These are phyloP conservation scores for Chromobotia macracanthus DNA, from an alignment of 2,797 vertebrate genomes.

Conservation along the genomic window DNA sequence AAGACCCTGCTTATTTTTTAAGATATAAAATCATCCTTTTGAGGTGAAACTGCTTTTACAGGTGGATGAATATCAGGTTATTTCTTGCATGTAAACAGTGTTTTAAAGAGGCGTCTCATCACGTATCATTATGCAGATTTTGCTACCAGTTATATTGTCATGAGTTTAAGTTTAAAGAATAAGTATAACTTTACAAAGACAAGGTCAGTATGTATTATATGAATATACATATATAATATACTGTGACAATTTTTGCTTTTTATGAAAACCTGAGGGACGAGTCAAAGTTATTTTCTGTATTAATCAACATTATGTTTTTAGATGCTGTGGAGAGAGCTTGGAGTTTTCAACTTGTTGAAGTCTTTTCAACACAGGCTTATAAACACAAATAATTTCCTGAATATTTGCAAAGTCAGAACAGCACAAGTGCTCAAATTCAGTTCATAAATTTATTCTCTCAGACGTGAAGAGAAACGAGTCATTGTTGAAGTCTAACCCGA, in stretches of 20 bases:
- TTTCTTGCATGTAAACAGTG: background rate
- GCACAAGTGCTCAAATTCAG: conserved; percentile 25
- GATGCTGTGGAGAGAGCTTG: background rate
- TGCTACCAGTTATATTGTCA: no score
- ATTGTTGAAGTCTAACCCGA: background rate
- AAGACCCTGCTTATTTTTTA: background rate
- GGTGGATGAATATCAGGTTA: background rate
- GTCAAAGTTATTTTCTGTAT: background rate
- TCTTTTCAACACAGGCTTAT: background rate
- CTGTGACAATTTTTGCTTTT: background rate
- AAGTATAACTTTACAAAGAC: no score
- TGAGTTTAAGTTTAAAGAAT: no score
- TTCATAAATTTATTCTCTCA: conserved; percentile 42
- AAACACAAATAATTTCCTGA: background rate
- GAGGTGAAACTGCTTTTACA: background rate
- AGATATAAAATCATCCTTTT: background rate
- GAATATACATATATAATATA: no score
- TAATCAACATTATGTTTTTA: background rate
- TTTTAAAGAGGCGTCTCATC: background rate
- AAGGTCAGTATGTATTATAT: no score
- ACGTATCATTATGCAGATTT: no score
- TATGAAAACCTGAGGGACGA: background rate
- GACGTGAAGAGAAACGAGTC: background rate
- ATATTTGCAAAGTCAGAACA: background rate
- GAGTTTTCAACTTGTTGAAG: no score